phyloP scores from a whole-genome alignment of 92 coral and sea anemone species.

The Zoanthus sociatus region DNA sequence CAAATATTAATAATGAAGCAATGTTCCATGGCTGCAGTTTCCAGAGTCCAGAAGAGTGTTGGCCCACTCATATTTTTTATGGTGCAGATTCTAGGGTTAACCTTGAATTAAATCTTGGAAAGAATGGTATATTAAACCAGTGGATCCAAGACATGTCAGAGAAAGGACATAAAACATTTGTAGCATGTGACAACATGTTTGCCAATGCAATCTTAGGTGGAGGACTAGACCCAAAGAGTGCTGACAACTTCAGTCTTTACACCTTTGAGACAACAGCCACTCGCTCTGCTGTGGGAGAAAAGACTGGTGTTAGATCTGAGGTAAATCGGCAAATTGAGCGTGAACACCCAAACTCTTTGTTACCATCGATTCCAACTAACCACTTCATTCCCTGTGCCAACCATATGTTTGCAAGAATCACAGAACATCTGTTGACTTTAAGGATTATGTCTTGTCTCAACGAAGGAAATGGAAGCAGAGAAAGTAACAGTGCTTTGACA shows the following conservation, averaged over 20 bases:
- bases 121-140: slow-evolving; percentile 45
- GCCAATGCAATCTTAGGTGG: slow-evolving; percentile 56
- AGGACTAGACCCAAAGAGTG: slow-evolving; percentile 57
- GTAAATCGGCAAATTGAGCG: slow-evolving; percentile 43
- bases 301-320: slow-evolving; percentile 57
- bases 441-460: slow-evolving; percentile 46
- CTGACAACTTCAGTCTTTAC: slow-evolving; percentile 47
- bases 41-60: slow-evolving; percentile 69
- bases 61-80: slow-evolving; percentile 66
- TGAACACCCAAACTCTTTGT: slow-evolving; percentile 60
- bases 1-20: slow-evolving; percentile 55
- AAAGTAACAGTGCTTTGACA: slow-evolving; percentile 21
- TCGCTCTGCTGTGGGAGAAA: slow-evolving; percentile 43
- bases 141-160: slow-evolving; percentile 54
- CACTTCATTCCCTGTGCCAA: slow-evolving; percentile 52
- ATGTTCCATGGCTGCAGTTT: slow-evolving; percentile 56
- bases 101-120: slow-evolving; percentile 54
- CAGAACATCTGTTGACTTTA: slow-evolving; percentile 45
- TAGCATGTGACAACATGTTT: slow-evolving; percentile 42
- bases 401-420: slow-evolving; percentile 51
- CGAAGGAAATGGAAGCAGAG: slow-evolving; percentile 28
- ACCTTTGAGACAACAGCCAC: slow-evolving; percentile 59
- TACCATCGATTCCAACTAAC: slow-evolving; percentile 39
- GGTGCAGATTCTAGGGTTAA: slow-evolving; percentile 63
- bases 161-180: not conserved